Base-by-base conservation (phyloP, 2,888 invertebrate genomes). In the Trachelus stipa region DNA sequence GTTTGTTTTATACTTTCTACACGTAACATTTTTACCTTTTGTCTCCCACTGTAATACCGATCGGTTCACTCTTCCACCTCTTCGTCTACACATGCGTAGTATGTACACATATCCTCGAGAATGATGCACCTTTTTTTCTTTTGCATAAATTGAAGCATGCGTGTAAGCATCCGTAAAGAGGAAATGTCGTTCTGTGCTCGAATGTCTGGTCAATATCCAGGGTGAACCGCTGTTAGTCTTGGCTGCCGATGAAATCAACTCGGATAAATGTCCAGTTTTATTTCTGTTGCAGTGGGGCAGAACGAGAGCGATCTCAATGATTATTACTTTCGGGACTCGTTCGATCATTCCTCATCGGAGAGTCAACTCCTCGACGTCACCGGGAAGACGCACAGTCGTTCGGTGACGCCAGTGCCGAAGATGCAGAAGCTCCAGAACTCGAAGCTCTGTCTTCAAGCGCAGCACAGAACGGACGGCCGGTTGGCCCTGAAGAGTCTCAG, bases 311-410 rank as follows among this genome's bases (percentile, higher is more conserved):
- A 91, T 79, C 83, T 90, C 88, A 93, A 93, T 86, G 95, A 95
- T 88, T 96, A 95, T 91, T 94, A 94, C 91, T 94, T 95, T 88
- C 94, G 96, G 68, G 96, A 96, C 92, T 96, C 95, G 85, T 94
- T 95, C 87, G 95, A 96, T 89, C 96, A 96, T 90, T 96, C 96
- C 73, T 96, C 96, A 35, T 95, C 96, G 23, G 96, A 96, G 91
- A 96, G 96, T 78, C 95, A 95, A 85, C 92, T 94, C 84, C 87
- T 94, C 88, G 92, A 93, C 85, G 86, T 88, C 12, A 86, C 87
- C 31, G 90, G 90, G 12, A 90, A 89, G 76, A 84, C 88, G 74
- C 88, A 86, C 74, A 89, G 88, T 80, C 87, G 90, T 30, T 89
- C 90, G 77, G 87, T 88, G 69, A 88, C 91, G 68, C 90, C 91